Percentiles rank a stretch among this genome's conserved stretches.
These are phyloP conservation scores for Amaurobius ferox DNA, from an alignment of 2,888 invertebrate species.

Conservation along the genomic window DNA sequence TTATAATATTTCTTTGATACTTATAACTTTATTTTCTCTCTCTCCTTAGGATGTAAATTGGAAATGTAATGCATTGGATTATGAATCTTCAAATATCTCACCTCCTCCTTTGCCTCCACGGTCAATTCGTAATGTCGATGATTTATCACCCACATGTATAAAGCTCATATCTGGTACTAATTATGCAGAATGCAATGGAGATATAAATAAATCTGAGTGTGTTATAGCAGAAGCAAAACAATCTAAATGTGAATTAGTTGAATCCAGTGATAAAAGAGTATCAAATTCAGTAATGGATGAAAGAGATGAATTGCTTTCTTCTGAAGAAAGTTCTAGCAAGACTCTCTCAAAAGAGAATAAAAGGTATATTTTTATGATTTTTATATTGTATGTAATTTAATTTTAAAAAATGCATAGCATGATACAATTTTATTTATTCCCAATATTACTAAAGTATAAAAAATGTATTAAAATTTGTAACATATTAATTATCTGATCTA, in stretches of 20 bases:
- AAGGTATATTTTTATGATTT: slow-evolving; percentile 14
- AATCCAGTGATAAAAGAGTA: background rate
- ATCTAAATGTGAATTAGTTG: background rate
- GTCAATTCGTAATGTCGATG: slow-evolving; percentile 30
- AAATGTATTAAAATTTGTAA: too few species aligned
- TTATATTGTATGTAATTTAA: too few species aligned
- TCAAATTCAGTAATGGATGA: background rate
- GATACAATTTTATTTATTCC: too few species aligned
- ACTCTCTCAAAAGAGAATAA: background rate
- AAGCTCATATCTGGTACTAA: background rate
- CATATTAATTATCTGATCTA: too few species aligned
- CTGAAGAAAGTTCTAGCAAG: background rate
- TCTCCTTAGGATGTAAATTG: slow-evolving; percentile 13
- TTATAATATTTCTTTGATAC: background rate
- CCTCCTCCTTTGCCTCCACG: slow-evolving; percentile 68
- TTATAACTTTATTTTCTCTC: background rate
- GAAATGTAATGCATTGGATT: slow-evolving; percentile 2
- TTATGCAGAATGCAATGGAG: slow-evolving; percentile 13
- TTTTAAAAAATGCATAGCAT: too few species aligned
- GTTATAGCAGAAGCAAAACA: background rate
- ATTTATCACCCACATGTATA: slow-evolving; percentile 19
- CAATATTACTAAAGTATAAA: too few species aligned
- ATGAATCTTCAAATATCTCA: slow-evolving; percentile 19
- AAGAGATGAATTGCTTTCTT: background rate
- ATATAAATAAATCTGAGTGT: slow-evolving; percentile 1